phyloP scores from a whole-genome alignment of 1,140 invertebrate species.

The Drosophila paulistorum region DNA sequence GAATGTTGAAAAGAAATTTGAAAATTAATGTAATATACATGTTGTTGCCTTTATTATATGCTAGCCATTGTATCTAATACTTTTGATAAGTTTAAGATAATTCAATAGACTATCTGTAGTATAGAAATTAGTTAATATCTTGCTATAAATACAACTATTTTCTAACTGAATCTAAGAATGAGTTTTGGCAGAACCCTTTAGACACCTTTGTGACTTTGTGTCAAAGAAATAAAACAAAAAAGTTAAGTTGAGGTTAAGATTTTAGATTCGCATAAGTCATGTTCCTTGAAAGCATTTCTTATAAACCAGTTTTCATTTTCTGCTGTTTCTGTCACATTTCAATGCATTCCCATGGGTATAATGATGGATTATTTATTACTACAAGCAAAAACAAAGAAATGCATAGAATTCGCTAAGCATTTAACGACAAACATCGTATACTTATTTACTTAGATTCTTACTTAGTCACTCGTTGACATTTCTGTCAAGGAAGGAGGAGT shows the following conservation, averaged over 20 bases:
- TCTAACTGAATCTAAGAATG: too few species aligned
- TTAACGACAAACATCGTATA: constrained; percentile 9
- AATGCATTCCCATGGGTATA: constrained; percentile 8
- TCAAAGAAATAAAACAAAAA: too few species aligned
- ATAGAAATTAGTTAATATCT: too few species aligned
- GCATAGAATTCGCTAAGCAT: constrained; percentile 16
- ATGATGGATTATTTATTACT: constrained; percentile 13
- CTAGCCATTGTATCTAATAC: too few species aligned
- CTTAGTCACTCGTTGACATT: constrained; percentile 4
- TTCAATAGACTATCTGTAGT: too few species aligned
- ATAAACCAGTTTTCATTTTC: background rate
- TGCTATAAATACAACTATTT: too few species aligned
- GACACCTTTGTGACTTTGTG: too few species aligned
- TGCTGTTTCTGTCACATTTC: background rate
- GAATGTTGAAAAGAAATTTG: too few species aligned
- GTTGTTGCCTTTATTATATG: too few species aligned
- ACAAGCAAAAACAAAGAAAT: background rate
- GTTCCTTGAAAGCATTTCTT: background rate
- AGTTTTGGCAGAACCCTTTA: too few species aligned
- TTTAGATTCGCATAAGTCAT: background rate
- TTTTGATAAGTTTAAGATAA: too few species aligned
- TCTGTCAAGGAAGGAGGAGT: background rate
- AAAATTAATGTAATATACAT: too few species aligned
- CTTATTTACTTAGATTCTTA: constrained; percentile 15
- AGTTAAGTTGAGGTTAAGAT: background rate